Evolutionary conservation across 37 sponge, comb jelly and placozoan species (phyloP), one percentile per base, ranked within the genome.

Genomic region (Spongia lamella): DNA sequence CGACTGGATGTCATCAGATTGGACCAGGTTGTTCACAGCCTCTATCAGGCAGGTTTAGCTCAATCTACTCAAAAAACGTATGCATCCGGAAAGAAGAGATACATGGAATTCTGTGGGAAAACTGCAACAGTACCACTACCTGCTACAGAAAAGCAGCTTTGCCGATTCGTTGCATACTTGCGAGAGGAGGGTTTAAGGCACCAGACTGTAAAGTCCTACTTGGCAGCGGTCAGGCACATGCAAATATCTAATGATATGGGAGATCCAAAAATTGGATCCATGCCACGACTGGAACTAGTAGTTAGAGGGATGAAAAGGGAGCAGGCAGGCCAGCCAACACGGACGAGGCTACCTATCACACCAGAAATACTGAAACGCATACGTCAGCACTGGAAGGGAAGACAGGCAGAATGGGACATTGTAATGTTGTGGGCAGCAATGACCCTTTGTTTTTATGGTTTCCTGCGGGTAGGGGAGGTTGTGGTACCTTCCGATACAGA

Each of bases 291-390:
- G 27, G 56, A 66, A 11, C n/a, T n/a, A n/a, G n/a, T n/a, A n/a
- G n/a, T n/a, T n/a, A n/a, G n/a, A n/a, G n/a, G n/a, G n/a, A n/a
- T n/a, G n/a, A n/a, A n/a, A n/a, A n/a, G n/a, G n/a, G n/a, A n/a
- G n/a, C n/a, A n/a, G n/a, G n/a, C n/a, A n/a, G n/a, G n/a, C n/a
- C n/a, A n/a, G 4, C 68, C 83, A 66, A 66, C 62, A 22, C 56
- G 43, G 0, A 26, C 76, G 19, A 52, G 73, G 15, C 85, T 84
- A 39, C 85, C 64, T 14, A 84, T 84, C 38, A 84, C 85, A 7
- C 79, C 85, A 0, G 7, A 30, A 14, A 78, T 84, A 19, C 79
- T 78, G 38, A 15, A 32, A 19, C 16, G 64, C 37, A 21, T 78
- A 38, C 24, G 65, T 53, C 37, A 70, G 14, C 31, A 53, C 9